These are phyloP conservation scores for Tachysurus fulvidraco DNA, from an alignment of 2,113 vertebrate species.

Conservation along the genomic window DNA sequence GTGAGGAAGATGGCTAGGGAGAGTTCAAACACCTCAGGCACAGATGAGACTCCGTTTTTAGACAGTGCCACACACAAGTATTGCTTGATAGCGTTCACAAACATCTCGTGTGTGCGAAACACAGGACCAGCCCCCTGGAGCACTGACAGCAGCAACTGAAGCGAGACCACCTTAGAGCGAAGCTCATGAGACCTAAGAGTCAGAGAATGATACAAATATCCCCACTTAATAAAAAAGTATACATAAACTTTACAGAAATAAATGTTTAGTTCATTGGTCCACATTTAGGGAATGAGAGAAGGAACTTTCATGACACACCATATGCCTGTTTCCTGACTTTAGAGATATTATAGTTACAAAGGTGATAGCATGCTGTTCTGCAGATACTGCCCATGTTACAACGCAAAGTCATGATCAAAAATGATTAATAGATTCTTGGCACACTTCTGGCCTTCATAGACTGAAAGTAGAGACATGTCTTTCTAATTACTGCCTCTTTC, in stretches of 20 bases:
- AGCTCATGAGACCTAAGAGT: conserved; percentile 88
- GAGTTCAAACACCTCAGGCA: conserved; percentile 97
- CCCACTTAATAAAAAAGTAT: background rate
- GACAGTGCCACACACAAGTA: conserved; percentile 96
- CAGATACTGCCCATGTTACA: background rate
- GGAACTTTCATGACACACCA: background rate
- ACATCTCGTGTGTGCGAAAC: conserved; percentile 97
- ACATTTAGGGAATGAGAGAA: background rate
- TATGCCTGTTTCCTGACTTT: background rate
- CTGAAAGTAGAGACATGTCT: background rate
- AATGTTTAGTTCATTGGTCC: background rate
- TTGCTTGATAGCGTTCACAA: conserved; percentile 97
- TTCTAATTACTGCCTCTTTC: background rate
- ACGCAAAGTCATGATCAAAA: background rate
- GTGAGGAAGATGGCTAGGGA: conserved; percentile 97
- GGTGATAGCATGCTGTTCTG: too few relatives aligned
- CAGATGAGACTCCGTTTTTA: conserved; percentile 95
- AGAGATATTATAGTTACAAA: background rate
- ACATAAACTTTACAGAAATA: background rate
- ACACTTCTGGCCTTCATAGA: background rate
- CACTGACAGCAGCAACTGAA: conserved; percentile 93
- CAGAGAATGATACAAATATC: background rate
- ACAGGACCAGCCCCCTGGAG: conserved; percentile 92
- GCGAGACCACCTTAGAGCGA: conserved; percentile 93
- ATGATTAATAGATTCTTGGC: background rate